Percentiles rank a stretch among this genome's conserved stretches.
Conservation (phyloP, 2,888 invertebrate species). For the Pardosa pseudoannulata region DNA sequence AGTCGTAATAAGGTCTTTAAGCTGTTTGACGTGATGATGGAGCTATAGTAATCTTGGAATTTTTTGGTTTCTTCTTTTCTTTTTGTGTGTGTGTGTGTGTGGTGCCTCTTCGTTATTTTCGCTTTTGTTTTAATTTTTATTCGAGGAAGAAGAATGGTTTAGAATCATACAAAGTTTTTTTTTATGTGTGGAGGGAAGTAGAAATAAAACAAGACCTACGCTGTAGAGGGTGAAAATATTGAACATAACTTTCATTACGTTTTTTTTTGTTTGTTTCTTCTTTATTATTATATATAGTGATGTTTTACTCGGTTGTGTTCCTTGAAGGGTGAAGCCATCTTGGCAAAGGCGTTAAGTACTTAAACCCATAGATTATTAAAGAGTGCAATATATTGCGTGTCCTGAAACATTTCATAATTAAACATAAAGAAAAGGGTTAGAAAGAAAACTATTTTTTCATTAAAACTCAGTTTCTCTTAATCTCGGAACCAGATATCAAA, state of each 20-base stretch:
- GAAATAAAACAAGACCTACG: background rate
- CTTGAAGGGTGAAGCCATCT: background rate
- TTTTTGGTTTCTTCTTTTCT: too few relatives aligned
- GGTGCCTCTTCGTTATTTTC: conserved; percentile 28
- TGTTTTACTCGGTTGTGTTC: too few relatives aligned
- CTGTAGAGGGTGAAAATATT: background rate
- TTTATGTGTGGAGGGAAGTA: too few relatives aligned
- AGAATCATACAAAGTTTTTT: conserved; percentile 64
- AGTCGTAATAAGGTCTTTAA: conserved; percentile 67
- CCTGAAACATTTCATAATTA: too few relatives aligned
- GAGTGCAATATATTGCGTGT: background rate
- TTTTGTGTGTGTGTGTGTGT: conserved; percentile 47
- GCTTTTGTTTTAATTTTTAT: conserved; percentile 66
- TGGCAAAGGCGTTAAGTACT: background rate
- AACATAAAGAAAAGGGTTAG: too few relatives aligned
- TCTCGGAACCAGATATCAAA: too few relatives aligned
- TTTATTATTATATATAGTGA: too few relatives aligned
- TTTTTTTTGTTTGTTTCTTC: too few relatives aligned
- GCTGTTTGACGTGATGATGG: conserved; percentile 62
- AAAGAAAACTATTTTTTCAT: too few relatives aligned
- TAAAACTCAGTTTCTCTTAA: too few relatives aligned
- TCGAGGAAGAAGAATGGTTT: conserved; percentile 38
- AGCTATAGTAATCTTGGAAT: conserved; percentile 45
- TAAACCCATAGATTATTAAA: background rate
- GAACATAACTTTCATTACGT: background rate